These are phyloP conservation scores for Ormyrus nitidulus DNA, from an alignment of 2,888 invertebrate genomes.

Conservation along the genomic window DNA sequence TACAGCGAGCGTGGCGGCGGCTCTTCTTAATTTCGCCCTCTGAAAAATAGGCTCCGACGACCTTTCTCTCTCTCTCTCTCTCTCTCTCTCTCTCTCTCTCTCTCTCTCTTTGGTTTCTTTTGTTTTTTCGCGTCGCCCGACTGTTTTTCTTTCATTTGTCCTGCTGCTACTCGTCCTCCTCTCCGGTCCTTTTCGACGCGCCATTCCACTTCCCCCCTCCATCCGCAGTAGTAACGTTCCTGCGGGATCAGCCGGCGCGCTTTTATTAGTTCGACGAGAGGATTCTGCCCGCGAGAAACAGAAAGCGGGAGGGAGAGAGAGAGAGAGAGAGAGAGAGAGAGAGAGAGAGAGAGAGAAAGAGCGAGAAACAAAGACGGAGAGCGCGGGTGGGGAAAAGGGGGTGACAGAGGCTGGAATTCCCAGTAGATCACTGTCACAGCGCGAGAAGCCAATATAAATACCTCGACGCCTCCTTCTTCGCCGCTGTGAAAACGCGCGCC, in stretches of 20 bases:
- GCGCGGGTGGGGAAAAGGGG: constrained; percentile 45
- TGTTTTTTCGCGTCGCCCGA: constrained; percentile 60
- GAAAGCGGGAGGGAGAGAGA: not conserved
- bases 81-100: too few relatives aligned
- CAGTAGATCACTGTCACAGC: constrained; percentile 71
- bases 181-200: not conserved
- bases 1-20: not conserved
- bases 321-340: constrained; percentile 22
- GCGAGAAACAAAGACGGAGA: not conserved
- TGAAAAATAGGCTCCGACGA: constrained; percentile 66
- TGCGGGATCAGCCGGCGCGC: constrained; percentile 50
- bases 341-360: constrained; percentile 32
- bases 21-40: constrained; percentile 52
- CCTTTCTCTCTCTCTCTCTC: too few relatives aligned
- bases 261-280: constrained; percentile 68
- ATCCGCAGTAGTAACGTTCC: constrained; percentile 9
- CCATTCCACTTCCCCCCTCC: not conserved
- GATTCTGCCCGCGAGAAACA: constrained; percentile 18
- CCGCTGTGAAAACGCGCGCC: not conserved
- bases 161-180: not conserved
- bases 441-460: constrained; percentile 67
- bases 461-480: constrained; percentile 54
- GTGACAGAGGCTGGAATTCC: constrained; percentile 60
- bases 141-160: constrained; percentile 51
- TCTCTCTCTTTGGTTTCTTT: constrained; percentile 45